Base-by-base conservation (phyloP, 2,888 invertebrate species). In the Drosophila vallismaia region DNA sequence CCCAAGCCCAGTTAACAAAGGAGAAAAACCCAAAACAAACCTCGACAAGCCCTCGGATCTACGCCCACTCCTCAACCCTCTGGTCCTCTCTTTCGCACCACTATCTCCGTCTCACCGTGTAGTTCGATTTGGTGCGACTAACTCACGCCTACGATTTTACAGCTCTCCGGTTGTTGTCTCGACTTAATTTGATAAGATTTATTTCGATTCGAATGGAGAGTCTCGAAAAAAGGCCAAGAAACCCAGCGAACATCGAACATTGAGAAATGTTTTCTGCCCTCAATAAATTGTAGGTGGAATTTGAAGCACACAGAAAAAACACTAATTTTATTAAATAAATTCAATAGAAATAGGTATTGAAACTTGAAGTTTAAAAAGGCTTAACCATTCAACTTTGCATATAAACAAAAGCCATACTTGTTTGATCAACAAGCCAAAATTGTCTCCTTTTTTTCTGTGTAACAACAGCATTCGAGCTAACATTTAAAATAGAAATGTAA, bases 111-210 rank as follows among this genome's bases (percentile, higher is more conserved):
- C 12, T 0, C 28, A 4, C 26, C 1, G 3, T 19, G 14, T 38
- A 36, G 52, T 57, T 52, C 58, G 54, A 58, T 57, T 56, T 73
- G 55, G 58, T 73, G 63, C 53, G 69, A 71, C 76, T 75, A 69
- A 68, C 70, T 70, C 66, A 75, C 55, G 70, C 53, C 42, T 72
- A 58, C 67, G 74, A 45, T 26, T 50, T 72, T 42, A 55, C 19
- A 55, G 36, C 62, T 60, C 42, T 45, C 38, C 49, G 52, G 42
- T 67, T 52, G 52, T 70, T 70, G 78, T 80, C 81, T 74, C 69
- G 77, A 68, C 86, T 87, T 87, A 87, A 83, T 87, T 83, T 87
- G 88, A 83, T 87, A 83, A 83, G 88, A 83, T 87, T 87, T 83
- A 83, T 87, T 83, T 84, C 76, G 81, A 58, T 42, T 59, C 78